Evolutionary conservation across 2,797 vertebrate genomes (phyloP), one percentile per base, ranked within the genome.

Genomic region (Cetoscarus ocellatus): DNA sequence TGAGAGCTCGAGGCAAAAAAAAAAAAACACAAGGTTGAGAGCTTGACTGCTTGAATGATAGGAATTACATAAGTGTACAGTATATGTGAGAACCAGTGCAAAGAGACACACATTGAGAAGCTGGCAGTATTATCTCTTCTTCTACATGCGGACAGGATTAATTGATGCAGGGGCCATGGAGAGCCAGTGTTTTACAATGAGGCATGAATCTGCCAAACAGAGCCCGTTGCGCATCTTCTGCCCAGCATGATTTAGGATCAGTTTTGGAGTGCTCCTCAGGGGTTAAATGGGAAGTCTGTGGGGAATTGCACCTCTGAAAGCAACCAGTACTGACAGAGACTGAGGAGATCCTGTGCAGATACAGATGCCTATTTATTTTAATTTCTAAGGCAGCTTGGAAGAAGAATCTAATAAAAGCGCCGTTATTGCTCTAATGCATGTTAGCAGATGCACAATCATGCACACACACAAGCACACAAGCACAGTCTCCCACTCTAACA

Each of bases 321-420:
- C 82, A 88, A 92, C 84, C 77, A 80, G 70, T 77, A 60, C 82
- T 82, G 91, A 90, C 89, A 88, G 64, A 84, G 79, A 93, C 86
- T 67, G 88, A 90, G 90, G 80, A 86, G 83, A 89, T 90, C 80
- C 76, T 77, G 75, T 39, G 75, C 73, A 74, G 85, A 91, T 86
- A 85, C 59, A 80, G 91, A 89, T 84, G 77, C 55, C 82, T 89
- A 80, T 91, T 92, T 91, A 88, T 93, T 92, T 91, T 87, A 73
- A 91, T 93, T 92, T 90, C 63, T 88, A 88, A 91, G 84, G 56
- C 70, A 75, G 83, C 77, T 72, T 60, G 70, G 88, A 79, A 91
- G 77, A 85, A 67, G 71, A 79, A 84, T 86, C 73, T 73, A 88
- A 90, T 93, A 86, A 91, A 80, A 80, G 60, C 74, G 59, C 56